These are phyloP conservation scores for Littorina saxatilis DNA, from an alignment of 1,140 invertebrate species.

Conservation along the genomic window DNA sequence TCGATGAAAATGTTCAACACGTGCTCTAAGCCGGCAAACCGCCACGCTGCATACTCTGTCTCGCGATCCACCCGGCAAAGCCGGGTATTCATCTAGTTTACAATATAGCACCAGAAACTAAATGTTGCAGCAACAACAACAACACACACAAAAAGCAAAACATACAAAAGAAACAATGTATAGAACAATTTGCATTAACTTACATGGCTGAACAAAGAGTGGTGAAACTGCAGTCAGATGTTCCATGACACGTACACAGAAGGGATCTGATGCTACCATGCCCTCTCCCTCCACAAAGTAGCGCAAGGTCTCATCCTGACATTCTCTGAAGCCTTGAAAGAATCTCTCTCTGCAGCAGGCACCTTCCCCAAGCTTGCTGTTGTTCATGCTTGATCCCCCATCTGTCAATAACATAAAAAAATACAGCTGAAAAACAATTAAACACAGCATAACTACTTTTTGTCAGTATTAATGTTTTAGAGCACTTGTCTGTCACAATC, in stretches of 20 bases:
- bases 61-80: too few species aligned
- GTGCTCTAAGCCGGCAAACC: too few species aligned
- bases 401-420: not conserved
- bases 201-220: constrained; percentile 51
- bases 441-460: too few species aligned
- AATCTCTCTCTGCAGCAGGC: constrained; percentile 73
- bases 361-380: not conserved
- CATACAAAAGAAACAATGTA: not conserved
- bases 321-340: constrained; percentile 90
- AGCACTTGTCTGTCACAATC: too few species aligned
- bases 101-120: not conserved
- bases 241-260: constrained; percentile 87
- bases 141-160: not conserved
- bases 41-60: too few species aligned
- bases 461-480: too few species aligned
- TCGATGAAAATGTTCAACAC: too few species aligned
- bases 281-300: constrained; percentile 92
- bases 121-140: not conserved
- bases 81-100: too few species aligned
- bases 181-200: not conserved
- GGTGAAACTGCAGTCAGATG: constrained; percentile 87
- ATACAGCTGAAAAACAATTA: too few species aligned
- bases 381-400: not conserved
- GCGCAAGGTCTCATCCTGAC: constrained; percentile 90
- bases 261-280: constrained; percentile 84